A percentile compares a stretch with the other conserved stretches of the same genome.
Evolutionary conservation across 1,140 invertebrate genomes (phyloP).

Genomic region (Bacillus rossius): DNA sequence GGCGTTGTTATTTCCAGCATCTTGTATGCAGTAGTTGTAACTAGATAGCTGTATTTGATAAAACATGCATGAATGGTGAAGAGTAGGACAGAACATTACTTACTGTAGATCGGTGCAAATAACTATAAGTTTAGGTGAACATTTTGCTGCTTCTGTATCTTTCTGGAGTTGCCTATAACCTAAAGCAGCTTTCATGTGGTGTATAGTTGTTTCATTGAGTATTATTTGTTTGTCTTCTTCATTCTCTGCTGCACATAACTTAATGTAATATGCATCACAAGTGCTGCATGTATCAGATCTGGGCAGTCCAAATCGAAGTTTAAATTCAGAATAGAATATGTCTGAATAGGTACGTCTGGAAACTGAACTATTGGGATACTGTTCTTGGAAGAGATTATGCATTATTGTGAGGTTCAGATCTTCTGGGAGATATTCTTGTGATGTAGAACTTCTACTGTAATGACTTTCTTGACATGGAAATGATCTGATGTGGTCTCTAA

Average conservation of each 20-base stretch:
- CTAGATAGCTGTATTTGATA: conserved; percentile 9
- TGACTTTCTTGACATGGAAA: conserved; percentile 3
- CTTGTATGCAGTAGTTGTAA: conserved; percentile 20
- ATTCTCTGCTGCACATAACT: not conserved
- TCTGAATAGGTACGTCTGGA: conserved; percentile 4
- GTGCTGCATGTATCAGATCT: conserved; percentile 9
- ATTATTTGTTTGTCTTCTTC: not conserved
- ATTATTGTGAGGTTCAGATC: conserved; percentile 5
- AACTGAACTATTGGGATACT: conserved; percentile 11
- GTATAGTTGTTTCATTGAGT: not conserved
- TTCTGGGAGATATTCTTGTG: not conserved
- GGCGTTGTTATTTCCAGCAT: conserved; percentile 8
- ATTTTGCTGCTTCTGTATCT: not conserved
- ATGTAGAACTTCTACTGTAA: conserved; percentile 6
- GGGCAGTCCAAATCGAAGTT: conserved; percentile 9
- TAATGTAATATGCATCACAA: conserved; percentile 3
- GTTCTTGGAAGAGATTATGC: conserved; percentile 7
- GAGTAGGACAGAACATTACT: conserved; percentile 9
- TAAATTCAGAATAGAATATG: conserved; percentile 11
- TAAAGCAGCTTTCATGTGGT: not conserved
- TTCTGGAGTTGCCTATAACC: not conserved
- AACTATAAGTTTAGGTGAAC: not conserved
- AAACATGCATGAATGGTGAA: not conserved
- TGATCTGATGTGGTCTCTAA: conserved; percentile 10
- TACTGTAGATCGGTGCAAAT: not conserved